phyloP scores from a whole-genome alignment of 2,797 vertebrate species.

The Prionace glauca region DNA sequence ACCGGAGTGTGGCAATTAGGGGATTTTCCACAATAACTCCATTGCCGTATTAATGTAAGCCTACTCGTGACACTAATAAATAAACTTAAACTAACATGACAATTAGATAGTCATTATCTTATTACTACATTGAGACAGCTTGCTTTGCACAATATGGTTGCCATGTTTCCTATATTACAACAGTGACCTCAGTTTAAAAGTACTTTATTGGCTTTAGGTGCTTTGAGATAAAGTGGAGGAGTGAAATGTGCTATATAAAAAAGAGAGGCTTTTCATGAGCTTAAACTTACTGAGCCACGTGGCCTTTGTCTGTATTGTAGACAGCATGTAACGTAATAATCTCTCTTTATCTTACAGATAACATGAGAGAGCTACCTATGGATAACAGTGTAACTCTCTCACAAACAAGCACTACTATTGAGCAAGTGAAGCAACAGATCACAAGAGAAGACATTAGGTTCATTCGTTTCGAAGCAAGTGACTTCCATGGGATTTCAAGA shows the following conservation, averaged over 20 bases:
- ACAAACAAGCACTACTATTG: slow-evolving; percentile 65
- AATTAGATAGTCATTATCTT: background rate
- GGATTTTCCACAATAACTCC: too few relatives aligned
- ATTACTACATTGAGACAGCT: background rate
- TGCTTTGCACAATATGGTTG: background rate
- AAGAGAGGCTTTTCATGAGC: background rate
- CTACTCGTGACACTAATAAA: too few relatives aligned
- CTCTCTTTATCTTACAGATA: slow-evolving; percentile 54
- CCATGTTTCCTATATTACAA: background rate
- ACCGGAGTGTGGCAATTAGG: too few relatives aligned
- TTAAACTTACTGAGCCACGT: background rate
- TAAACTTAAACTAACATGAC: background rate
- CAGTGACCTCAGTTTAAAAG: background rate
- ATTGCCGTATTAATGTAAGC: too few relatives aligned
- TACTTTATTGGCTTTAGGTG: background rate
- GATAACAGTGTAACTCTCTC: slow-evolving; percentile 52
- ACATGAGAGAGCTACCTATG: slow-evolving; percentile 49
- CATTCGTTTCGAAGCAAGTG: slow-evolving; percentile 83
- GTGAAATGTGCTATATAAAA: background rate
- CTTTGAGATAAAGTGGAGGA: background rate
- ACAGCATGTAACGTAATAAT: background rate
- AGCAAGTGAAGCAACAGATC: slow-evolving; percentile 83
- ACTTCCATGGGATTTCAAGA: slow-evolving; percentile 84
- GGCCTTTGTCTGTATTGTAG: background rate
- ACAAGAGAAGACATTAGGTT: slow-evolving; percentile 74